phyloP scores from a whole-genome alignment of 1,140 invertebrate species.

The Himalopsyche phryganea region DNA sequence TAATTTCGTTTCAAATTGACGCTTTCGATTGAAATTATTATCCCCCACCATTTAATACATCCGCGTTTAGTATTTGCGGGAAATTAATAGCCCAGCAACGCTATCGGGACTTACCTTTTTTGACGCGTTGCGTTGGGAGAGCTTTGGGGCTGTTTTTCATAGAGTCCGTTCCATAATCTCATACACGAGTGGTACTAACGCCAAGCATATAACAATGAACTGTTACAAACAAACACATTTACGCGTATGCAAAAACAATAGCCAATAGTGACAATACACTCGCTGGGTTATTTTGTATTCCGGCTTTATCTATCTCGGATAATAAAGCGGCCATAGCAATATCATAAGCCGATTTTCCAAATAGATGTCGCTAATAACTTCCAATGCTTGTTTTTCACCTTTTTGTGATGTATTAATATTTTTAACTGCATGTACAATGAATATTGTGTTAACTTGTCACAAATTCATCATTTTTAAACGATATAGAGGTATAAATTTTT shows the following conservation, averaged over 20 bases:
- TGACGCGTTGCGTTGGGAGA: neutral
- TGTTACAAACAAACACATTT: constrained; percentile 24
- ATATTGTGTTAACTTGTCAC: too few species aligned
- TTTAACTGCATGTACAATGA: too few species aligned
- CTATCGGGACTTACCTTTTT: neutral
- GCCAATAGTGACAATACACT: constrained; percentile 11
- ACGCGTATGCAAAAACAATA: constrained; percentile 27
- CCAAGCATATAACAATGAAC: constrained; percentile 22
- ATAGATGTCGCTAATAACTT: neutral
- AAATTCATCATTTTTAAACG: too few species aligned
- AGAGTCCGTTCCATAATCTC: constrained; percentile 8
- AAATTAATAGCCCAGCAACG: neutral
- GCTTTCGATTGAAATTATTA: too few species aligned
- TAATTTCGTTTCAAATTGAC: too few species aligned
- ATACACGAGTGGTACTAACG: constrained; percentile 19
- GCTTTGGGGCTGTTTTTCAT: constrained; percentile 1
- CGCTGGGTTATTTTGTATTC: constrained; percentile 16
- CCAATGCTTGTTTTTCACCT: neutral
- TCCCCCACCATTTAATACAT: too few species aligned
- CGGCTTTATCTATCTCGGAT: constrained; percentile 16
- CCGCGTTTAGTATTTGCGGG: neutral
- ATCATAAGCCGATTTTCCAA: constrained; percentile 25
- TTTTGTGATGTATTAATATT: neutral
- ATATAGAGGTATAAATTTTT: too few species aligned
- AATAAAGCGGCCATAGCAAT: constrained; percentile 19